Evolutionary conservation across 2,113 vertebrate species (phyloP), one percentile per base, ranked within the genome.

Genomic region (Galeopterus variegatus): DNA sequence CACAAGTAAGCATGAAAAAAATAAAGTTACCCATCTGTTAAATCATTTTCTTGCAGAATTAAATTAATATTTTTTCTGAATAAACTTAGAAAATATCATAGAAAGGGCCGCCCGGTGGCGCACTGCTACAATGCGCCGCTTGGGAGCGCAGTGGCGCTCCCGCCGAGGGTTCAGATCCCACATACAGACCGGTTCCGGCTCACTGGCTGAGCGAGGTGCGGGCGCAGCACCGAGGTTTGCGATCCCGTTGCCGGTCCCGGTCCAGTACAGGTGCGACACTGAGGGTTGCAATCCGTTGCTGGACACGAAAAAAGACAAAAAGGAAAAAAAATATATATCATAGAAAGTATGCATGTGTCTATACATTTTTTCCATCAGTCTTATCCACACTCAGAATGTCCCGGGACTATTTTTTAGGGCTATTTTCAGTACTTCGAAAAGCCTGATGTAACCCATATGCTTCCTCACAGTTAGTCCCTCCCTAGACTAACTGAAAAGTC

Each of bases 41-140:
- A 99, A 99, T 99, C 99, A 99, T 99, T 99, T 99, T 99, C 99
- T 99, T 98, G 98, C 99, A 99, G 99, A 99, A 99, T 99, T 99
- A 99, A 99, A 99, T 99, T 99, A 99, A 99, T 99, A 99, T 99
- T 99, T 99, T 99, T 99, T 99, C 99, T 99, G 99, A 99, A 99
- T 99, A 99, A 99, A 99, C 99, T 99, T 99, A 99, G 99, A 99
- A 99, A 99, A 99, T 99, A 99, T 99, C 99, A 99, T 99, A 41
- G 41, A 41, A 41, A 41, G 41, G n/a, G n/a, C n/a, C n/a, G n/a
- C n/a, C n/a, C n/a, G n/a, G n/a, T n/a, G n/a, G n/a, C n/a, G n/a
- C n/a, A n/a, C n/a, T n/a, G n/a, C n/a, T n/a, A n/a, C n/a, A n/a
- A n/a, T n/a, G n/a, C n/a, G n/a, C n/a, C n/a, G n/a, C n/a, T n/a